Evolutionary conservation across 1,140 invertebrate species (phyloP).

Genomic region (Cydia pomonella): DNA sequence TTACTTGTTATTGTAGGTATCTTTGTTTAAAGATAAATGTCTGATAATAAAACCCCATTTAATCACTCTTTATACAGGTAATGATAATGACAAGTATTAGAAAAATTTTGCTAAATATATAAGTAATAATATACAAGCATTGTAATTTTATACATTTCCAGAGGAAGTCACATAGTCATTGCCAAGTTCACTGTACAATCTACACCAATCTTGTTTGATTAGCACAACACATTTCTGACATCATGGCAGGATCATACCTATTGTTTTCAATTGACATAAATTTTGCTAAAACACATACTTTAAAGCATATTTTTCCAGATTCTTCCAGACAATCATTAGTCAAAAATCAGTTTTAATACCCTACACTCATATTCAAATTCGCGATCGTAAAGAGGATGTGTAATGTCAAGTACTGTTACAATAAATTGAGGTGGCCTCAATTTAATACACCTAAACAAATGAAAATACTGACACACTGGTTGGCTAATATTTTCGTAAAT

Average conservation of each 20-base stretch:
- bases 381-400: constrained; percentile 30
- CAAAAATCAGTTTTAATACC: not conserved
- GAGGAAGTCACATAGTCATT: not conserved
- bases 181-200: not conserved
- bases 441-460: constrained; percentile 34
- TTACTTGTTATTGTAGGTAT: no score
- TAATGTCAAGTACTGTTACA: constrained; percentile 37
- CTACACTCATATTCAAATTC: not conserved
- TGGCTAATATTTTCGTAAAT: constrained; percentile 12
- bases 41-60: no score
- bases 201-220: not conserved
- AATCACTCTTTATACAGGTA: no score
- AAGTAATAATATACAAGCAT: no score
- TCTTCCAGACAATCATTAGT: not conserved
- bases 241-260: not conserved
- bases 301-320: not conserved
- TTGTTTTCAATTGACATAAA: not conserved
- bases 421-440: constrained; percentile 30
- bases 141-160: not conserved
- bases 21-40: no score
- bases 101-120: no score
- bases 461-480: constrained; percentile 27
- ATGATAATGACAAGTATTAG: no score
- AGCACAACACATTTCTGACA: not conserved
- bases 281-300: not conserved